Evolutionary conservation across 1,140 invertebrate species (phyloP), one percentile per base, ranked within the genome.

Genomic region (Bombus confusus): DNA sequence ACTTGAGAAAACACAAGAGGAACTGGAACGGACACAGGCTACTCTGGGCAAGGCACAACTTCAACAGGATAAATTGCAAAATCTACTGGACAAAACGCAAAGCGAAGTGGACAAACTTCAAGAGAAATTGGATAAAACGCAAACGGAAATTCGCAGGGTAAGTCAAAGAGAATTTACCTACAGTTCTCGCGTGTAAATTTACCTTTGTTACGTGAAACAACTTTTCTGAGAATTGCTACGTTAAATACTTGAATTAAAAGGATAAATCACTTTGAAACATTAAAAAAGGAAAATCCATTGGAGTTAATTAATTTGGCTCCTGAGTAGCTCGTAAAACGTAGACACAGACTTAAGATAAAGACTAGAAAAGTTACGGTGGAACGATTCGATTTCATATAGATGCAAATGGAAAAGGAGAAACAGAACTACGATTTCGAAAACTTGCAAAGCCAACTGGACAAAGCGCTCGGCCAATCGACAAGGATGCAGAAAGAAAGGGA

Each of bases 401-500:
- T 98, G 91, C 98, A 98, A 96, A 96, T 98, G 92, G 98, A 99
- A 93, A 98, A 98, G 86, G 98, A 98, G 95, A 98, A 99, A 93
- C 96, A 97, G 83, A 97, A 96, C 77, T 98, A 98, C 93, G 98
- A 98, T 93, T 98, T 98, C 92, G 98, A 98, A 86, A 98, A 98
- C 91, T 95, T 98, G 83, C 98, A 98, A 94, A 97, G 97, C 77
- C 98, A 99, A 94, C 95, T 98, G 93, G 98, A 98, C 95, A 98
- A 98, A 95, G 97, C 97, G 31, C 96, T 98, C 39, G 98, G 97
- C 10, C 98, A 98, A 93, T 97, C 97, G 43, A 97, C 97, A 28
- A 96, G 98, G 69, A 96, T 98, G 90, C 98, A 98, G 93, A 98
- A 98, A 94, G 98, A 99, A 94, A 96, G 97, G 84, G 98, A 99